Evolutionary conservation across 2,888 invertebrate genomes (phyloP), one percentile per base, ranked within the genome.

Genomic region (Cheilosia impressa): DNA sequence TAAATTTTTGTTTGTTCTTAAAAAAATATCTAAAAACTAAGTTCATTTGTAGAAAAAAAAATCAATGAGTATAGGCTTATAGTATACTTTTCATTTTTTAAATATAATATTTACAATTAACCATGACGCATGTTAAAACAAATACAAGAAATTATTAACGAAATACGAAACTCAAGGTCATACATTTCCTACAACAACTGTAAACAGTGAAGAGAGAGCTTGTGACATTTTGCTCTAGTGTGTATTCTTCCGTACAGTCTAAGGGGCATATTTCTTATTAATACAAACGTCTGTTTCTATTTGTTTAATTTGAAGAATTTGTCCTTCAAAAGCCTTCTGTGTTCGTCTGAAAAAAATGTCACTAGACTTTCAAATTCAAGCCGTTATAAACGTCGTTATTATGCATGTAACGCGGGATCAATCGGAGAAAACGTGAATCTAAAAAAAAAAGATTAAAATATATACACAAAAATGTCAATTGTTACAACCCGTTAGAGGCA

Each of bases 301-400:
- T 7, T 34, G 34, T 34, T 9, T 1, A 34, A 7, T 34, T 43
- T n/a, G n/a, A 1, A 41, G 41, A 13, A 4, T 41, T 41, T 41
- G 10, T 41, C 41, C 15, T 41, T 41, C 15, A 41, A 15, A 27
- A 27, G 15, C 13, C 0, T n/a, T 43, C 43, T 43, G n/a, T 43
- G 6, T n/a, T n/a, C 43, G n/a, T 43, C n/a, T n/a, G 15, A 43
- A 43, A 4, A 43, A 43, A 0, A 4, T 15, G 2, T 55, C n/a
- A 34, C 22, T 65, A 65, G 22, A 50, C 50, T 34, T 65, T 65
- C 10, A 65, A 50, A 65, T 65, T 38, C 7, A 52, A 38, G 50
- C 53, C 66, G 17, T 66, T 66, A 66, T 38, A 52, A 24, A 53
- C 22, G 47, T 47, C 62, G 47, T 27, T 45, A 17, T 41, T 53